phyloP scores from a whole-genome alignment of 92 coral and sea anemone genomes.

The Palythoa grandiflora region DNA sequence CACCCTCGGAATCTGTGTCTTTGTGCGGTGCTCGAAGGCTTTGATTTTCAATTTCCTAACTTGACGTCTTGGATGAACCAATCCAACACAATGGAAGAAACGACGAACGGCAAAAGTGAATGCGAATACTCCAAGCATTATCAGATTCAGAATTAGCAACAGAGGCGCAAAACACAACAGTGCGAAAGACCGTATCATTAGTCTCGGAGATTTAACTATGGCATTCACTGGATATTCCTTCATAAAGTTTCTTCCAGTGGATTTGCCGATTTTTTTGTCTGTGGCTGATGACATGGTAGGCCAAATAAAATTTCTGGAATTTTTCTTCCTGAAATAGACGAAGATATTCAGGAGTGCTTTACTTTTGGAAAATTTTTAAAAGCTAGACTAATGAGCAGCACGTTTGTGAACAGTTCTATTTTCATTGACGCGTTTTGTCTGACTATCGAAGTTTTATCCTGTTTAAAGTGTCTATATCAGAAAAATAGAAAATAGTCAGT shows the following conservation, averaged over 20 bases:
- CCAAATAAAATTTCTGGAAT: no score
- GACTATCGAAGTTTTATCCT: no score
- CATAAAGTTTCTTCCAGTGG: not conserved
- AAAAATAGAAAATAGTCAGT: no score
- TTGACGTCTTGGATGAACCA: not conserved
- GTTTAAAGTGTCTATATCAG: no score
- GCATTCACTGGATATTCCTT: not conserved
- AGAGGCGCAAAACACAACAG: not conserved
- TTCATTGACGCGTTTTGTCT: no score
- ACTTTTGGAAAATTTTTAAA: no score
- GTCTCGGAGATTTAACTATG: not conserved
- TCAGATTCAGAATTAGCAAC: constrained; percentile 5
- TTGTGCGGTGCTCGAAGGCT: not conserved
- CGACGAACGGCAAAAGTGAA: constrained; percentile 9
- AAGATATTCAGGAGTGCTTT: no score
- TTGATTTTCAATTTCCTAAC: not conserved
- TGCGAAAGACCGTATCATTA: not conserved
- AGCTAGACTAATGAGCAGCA: no score
- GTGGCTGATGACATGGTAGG: not conserved
- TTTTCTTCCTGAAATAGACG: no score
- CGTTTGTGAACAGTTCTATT: no score
- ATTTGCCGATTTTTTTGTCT: not conserved
- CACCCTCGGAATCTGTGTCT: not conserved
- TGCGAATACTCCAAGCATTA: constrained; percentile 12
- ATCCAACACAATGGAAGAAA: constrained; percentile 9